Evolutionary conservation across 2,888 invertebrate species (phyloP).

Genomic region (Hirudinaria manillensis): DNA sequence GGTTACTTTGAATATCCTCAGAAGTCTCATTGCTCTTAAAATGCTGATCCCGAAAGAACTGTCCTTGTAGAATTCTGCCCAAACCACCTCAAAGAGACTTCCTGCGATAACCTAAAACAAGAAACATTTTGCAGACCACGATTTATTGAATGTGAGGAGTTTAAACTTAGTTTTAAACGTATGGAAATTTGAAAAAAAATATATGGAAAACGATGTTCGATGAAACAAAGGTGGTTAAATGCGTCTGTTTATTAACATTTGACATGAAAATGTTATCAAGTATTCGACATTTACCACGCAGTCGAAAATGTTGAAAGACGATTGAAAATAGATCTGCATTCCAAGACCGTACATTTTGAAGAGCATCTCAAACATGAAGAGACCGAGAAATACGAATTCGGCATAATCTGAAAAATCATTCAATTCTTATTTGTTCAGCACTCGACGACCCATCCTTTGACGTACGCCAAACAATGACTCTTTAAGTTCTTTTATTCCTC

Average conservation of each 20-base stretch:
- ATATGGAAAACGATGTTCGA: background rate
- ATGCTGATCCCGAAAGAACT: slow-evolving; percentile 97
- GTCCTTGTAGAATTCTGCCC: slow-evolving; percentile 81
- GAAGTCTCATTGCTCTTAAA: slow-evolving; percentile 86
- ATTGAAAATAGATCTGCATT: slow-evolving; percentile 94
- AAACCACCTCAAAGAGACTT: slow-evolving; percentile 96
- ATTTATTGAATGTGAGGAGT: background rate
- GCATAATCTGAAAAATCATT: slow-evolving; percentile 73
- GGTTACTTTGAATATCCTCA: slow-evolving; percentile 93
- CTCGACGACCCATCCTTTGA: too few species aligned
- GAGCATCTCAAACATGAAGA: slow-evolving; percentile 68
- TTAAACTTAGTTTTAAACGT: background rate
- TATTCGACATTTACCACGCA: slow-evolving; percentile 78
- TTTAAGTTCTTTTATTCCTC: too few species aligned
- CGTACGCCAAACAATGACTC: too few species aligned
- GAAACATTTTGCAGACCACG: background rate
- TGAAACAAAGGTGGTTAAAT: too few species aligned
- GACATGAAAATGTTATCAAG: background rate
- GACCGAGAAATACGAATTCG: slow-evolving; percentile 92
- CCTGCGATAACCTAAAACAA: slow-evolving; percentile 61
- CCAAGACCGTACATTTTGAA: slow-evolving; percentile 94
- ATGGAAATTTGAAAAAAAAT: background rate
- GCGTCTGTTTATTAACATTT: too few species aligned
- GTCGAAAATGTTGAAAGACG: slow-evolving; percentile 98
- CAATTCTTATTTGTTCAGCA: background rate